phyloP scores from a whole-genome alignment of 35 echinoderm and acorn worm species.

The Antedon bifida region DNA sequence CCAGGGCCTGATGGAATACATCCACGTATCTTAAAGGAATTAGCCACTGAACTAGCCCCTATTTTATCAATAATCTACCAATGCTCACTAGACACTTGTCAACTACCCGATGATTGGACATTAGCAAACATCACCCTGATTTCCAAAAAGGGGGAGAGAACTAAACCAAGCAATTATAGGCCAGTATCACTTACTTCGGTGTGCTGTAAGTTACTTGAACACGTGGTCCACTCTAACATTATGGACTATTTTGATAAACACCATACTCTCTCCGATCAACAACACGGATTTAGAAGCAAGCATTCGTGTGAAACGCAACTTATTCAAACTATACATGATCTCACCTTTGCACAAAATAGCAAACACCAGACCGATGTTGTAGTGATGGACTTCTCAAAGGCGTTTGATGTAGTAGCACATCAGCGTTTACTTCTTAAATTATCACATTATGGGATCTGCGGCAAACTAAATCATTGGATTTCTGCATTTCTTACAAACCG shows the following conservation, averaged over 20 bases:
- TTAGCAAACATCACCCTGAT: constrained; percentile 9
- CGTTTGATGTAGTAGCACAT: constrained; percentile 29
- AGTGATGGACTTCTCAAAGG: constrained; percentile 31
- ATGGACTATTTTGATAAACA: constrained; percentile 36
- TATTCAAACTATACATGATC: constrained; percentile 26
- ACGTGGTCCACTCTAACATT: constrained; percentile 16
- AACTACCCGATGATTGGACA: constrained; percentile 16
- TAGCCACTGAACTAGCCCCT: neutral
- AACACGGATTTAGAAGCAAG: constrained; percentile 38
- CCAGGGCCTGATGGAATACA: constrained; percentile 24
- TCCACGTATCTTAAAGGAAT: constrained; percentile 3
- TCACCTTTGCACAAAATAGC: constrained; percentile 13
- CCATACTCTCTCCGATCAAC: constrained; percentile 10
- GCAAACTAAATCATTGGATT: no score
- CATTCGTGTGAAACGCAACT: constrained; percentile 42
- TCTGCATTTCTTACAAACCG: no score
- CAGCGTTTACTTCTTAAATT: constrained; percentile 14
- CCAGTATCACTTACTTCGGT: constrained; percentile 30
- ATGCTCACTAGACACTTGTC: constrained; percentile 8
- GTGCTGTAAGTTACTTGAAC: constrained; percentile 32
- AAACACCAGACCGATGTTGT: constrained; percentile 14
- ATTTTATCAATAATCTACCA: constrained; percentile 6
- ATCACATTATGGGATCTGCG: no score
- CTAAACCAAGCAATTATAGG: neutral
- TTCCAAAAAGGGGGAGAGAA: constrained; percentile 13